phyloP scores from a whole-genome alignment of 2,797 vertebrate genomes.

The Benthosema pterotum region DNA sequence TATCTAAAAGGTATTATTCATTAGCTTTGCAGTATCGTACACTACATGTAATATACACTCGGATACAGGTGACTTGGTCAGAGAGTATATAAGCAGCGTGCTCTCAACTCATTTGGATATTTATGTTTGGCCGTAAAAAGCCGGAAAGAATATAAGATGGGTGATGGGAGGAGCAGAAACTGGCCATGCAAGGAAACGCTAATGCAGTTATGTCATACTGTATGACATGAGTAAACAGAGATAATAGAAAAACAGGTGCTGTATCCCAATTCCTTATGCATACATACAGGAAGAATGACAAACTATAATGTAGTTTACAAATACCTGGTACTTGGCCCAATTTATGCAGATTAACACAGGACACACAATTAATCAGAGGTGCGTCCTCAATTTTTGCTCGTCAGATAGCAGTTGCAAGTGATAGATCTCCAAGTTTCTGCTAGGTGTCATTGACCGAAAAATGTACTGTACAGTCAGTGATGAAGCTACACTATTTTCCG shows the following conservation, averaged over 20 bases:
- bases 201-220: conserved; percentile 21
- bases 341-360: no score
- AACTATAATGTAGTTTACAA: no score
- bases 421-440: no score
- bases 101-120: neutral
- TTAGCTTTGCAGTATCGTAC: neutral
- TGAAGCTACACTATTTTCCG: no score
- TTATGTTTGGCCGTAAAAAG: conserved; percentile 5
- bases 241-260: conserved; percentile 32
- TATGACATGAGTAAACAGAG: conserved; percentile 35
- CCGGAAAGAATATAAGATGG: conserved; percentile 7
- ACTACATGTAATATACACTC: conserved; percentile 15
- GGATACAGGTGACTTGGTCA: neutral
- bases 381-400: no score
- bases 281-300: no score
- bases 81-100: neutral
- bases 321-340: no score
- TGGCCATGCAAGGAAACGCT: conserved; percentile 37
- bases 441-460: no score
- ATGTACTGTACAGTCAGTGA: no score
- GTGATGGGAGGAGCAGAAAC: conserved; percentile 37
- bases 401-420: no score
- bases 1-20: conserved; percentile 10
- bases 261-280: conserved; percentile 8
- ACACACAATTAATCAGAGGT: no score